These are phyloP conservation scores for Callaeas wilsoni DNA, from an alignment of 2,113 vertebrate genomes.

Conservation along the genomic window DNA sequence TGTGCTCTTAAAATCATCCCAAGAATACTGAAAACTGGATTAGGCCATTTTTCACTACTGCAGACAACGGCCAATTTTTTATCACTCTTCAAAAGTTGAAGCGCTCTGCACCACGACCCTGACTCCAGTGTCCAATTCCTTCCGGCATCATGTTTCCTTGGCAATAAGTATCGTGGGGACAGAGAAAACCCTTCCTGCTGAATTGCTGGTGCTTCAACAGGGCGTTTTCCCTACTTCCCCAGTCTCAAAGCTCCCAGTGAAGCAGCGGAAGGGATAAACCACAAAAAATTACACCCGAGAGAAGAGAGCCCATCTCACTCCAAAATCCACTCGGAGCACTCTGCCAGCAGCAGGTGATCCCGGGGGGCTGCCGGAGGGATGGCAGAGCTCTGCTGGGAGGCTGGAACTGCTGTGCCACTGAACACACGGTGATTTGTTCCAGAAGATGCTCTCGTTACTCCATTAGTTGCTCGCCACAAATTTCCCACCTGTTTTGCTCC, in stretches of 20 bases:
- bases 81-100: neutral
- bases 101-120: rapidly evolving
- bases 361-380: rapidly evolving
- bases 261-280: neutral
- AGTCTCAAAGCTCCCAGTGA: neutral
- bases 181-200: neutral
- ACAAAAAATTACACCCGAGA: neutral
- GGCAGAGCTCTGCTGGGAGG: neutral
- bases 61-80: neutral
- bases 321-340: neutral
- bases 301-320: neutral
- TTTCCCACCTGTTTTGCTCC: constrained; percentile 33
- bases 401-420: neutral
- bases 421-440: neutral
- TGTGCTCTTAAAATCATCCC: neutral
- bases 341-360: neutral
- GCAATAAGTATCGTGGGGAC: neutral
- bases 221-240: rapidly evolving
- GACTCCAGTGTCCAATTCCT: rapidly evolving
- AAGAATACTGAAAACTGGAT: neutral
- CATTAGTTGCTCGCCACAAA: constrained; percentile 29
- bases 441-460: neutral
- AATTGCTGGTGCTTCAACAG: neutral
- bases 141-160: neutral
- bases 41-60: neutral